Conservation (phyloP, 1,140 invertebrate genomes). For the Leptinotarsa texana region DNA sequence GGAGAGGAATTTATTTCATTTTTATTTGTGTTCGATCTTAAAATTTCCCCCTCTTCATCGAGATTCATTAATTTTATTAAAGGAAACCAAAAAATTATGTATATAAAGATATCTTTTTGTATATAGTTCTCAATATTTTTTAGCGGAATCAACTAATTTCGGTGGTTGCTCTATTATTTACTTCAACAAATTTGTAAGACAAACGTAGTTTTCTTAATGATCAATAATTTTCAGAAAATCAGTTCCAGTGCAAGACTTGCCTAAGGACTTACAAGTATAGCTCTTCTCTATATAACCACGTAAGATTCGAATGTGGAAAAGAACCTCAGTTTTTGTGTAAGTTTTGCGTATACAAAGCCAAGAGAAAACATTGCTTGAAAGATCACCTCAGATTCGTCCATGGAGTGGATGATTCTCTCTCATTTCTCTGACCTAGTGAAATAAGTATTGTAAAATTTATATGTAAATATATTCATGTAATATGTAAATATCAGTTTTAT, state of each 20-base stretch:
- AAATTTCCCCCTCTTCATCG: too few relatives aligned
- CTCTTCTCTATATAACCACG: conserved; percentile 62
- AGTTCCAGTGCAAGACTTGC: conserved; percentile 32
- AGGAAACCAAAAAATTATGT: too few relatives aligned
- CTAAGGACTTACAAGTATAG: conserved; percentile 58
- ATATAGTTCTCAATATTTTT: too few relatives aligned
- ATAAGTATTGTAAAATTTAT: not conserved
- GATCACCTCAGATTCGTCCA: conserved; percentile 24
- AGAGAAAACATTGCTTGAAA: conserved; percentile 52
- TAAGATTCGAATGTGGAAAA: conserved; percentile 69
- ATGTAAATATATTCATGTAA: not conserved
- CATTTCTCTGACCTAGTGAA: not conserved
- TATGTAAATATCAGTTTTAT: conserved; percentile 4
- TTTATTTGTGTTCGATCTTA: too few relatives aligned
- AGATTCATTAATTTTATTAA: too few relatives aligned
- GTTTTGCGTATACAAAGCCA: conserved; percentile 59
- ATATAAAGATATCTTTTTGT: too few relatives aligned
- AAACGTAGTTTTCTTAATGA: not conserved
- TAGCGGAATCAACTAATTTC: too few relatives aligned
- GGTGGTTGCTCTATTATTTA: conserved; percentile 4
- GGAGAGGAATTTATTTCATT: too few relatives aligned
- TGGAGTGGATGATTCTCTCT: conserved; percentile 7
- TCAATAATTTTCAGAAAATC: conserved; percentile 9
- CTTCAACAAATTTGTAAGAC: not conserved
- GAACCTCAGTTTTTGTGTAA: conserved; percentile 60